Conservation (phyloP, 2,888 invertebrate genomes). For the Cheilosia vernalis region DNA sequence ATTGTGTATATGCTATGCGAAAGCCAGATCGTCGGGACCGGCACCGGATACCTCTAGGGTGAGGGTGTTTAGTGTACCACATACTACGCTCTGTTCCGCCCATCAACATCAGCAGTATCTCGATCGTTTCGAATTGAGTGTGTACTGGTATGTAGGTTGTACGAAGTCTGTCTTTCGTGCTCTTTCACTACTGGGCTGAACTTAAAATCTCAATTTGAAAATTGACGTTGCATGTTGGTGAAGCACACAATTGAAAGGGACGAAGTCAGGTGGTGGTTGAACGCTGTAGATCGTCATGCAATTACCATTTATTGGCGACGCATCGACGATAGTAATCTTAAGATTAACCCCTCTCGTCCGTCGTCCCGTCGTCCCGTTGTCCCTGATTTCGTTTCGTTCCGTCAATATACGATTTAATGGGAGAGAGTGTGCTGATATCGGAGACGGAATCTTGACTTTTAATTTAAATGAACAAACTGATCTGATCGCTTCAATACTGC, state of each 20-base stretch:
- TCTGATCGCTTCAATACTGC: conserved; percentile 50
- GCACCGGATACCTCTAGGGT: conserved; percentile 67
- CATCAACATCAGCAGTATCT: conserved; percentile 58
- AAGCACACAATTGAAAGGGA: conserved; percentile 29
- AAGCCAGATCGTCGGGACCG: conserved; percentile 41
- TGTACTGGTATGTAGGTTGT: conserved; percentile 21
- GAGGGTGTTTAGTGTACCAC: conserved; percentile 65
- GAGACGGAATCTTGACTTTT: conserved; percentile 53
- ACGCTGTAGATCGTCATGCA: conserved; percentile 43
- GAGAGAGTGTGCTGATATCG: conserved; percentile 49
- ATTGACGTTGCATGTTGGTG: conserved; percentile 51
- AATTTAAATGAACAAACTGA: conserved; percentile 43
- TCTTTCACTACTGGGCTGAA: conserved; percentile 10
- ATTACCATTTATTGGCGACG: conserved; percentile 56
- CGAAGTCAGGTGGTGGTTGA: conserved; percentile 26
- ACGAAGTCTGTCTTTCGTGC: conserved; percentile 11
- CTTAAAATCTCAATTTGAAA: conserved; percentile 64
- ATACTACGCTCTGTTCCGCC: conserved; percentile 59
- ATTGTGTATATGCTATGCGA: conserved; percentile 45
- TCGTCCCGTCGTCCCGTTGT: conserved; percentile 24
- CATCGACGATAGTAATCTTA: conserved; percentile 57
- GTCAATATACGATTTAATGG: not conserved
- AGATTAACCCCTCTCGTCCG: conserved; percentile 12
- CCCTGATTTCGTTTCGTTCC: conserved; percentile 23
- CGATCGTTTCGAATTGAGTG: conserved; percentile 29